Evolutionary conservation across 1,140 invertebrate genomes (phyloP), one percentile per base, ranked within the genome.

Genomic region (Neotoxoptera formosana): DNA sequence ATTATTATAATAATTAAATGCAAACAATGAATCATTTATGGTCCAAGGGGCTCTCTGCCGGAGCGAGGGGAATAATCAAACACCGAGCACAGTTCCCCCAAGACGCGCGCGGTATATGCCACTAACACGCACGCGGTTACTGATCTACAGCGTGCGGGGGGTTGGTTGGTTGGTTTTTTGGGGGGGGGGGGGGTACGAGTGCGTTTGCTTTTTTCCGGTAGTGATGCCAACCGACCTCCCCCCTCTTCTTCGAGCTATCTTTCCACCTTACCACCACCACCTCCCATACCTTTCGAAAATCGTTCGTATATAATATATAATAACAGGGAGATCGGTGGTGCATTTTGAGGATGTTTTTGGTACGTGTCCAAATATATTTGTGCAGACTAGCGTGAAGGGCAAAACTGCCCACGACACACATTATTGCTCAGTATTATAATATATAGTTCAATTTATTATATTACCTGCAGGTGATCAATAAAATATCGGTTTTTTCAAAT

Each of bases 1-100:
- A 81, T 81, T 91, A 81, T 81, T 81, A 81, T 48, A 81, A 91
- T 91, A 91, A 91, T 91, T 91, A 91, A 91, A 91, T 48, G 90
- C 90, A 91, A 91, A 91, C 90, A 81, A 91, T 81, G 90, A 91
- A 81, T 91, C 90, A 81, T 91, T 81, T 48, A 91, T 81, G 89
- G 89, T 67, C 88, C 88, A 53, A 56, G 34, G 60, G 60, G n/a
- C 30, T n/a, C 60, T 76, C 30, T 76, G n/a, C 60, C 17, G 60
- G 60, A 0, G 30, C 60, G 60, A 76, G 60, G 60, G 60, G 60
- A 76, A 34, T 76, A 76, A 76, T 17, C 60, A 76, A 76, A 76
- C 60, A 48, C 86, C 86, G 83, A 45, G 83, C 7, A 86, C 41
- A 83, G 34, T 83, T 41, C n/a, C 81, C 34, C 81, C 81, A 83